A percentile compares a stretch with the other conserved stretches of the same genome.
Conservation (phyloP, 2,888 invertebrate genomes). For the Zaprionus bogoriensis region DNA sequence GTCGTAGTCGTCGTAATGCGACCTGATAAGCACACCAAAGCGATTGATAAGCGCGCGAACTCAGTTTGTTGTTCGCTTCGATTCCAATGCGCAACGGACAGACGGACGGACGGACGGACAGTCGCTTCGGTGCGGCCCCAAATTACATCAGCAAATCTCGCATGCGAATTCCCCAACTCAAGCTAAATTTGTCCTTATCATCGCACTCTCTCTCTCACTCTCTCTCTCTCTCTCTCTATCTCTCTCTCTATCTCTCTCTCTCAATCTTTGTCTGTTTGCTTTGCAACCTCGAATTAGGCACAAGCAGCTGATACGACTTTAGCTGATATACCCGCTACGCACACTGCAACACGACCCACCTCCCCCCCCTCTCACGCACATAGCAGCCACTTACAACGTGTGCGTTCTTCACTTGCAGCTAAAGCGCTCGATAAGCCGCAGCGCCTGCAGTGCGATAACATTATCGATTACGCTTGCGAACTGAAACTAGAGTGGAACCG, state of each 20-base stretch:
- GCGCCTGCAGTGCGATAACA: conserved; percentile 27
- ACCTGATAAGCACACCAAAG: conserved; percentile 30
- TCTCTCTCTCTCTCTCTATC: neutral
- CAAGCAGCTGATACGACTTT: too few relatives aligned
- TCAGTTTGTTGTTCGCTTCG: conserved; percentile 23
- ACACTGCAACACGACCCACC: neutral
- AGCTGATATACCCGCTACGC: conserved; percentile 1
- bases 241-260: neutral
- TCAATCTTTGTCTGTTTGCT: neutral
- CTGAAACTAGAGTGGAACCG: conserved; percentile 39
- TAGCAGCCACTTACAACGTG: neutral
- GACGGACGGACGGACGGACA: too few relatives aligned
- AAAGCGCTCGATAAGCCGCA: conserved; percentile 18
- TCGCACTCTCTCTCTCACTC: neutral
- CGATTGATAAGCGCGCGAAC: conserved; percentile 36
- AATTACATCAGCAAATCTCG: conserved; percentile 30
- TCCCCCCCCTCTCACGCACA: neutral
- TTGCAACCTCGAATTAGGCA: neutral
- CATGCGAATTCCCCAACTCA: conserved; percentile 10
- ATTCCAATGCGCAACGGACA: conserved; percentile 18
- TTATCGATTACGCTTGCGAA: conserved; percentile 23
- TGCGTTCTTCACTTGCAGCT: neutral
- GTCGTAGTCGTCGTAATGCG: conserved; percentile 35
- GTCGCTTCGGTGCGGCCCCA: too few relatives aligned
- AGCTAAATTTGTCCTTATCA: neutral